Base-by-base conservation (phyloP, 2,888 invertebrate species). In the Lasioglossum villosulum region DNA sequence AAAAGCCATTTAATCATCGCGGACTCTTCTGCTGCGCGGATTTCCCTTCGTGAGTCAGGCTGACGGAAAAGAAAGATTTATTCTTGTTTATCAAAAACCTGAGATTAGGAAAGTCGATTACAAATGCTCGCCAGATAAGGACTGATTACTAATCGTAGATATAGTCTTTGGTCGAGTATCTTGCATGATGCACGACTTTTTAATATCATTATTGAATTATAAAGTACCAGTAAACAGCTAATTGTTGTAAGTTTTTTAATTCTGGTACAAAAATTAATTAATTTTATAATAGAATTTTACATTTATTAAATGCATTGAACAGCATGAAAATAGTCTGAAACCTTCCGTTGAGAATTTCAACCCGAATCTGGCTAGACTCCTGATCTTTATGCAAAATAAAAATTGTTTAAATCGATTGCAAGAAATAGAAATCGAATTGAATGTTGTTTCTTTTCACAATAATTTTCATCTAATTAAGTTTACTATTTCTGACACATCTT, bases 31-130 rank as follows among this genome's bases (percentile, higher is more conserved):
- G 10, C 34, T 39, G 19, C 56, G 19, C 34, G 23, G 42, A 42
- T 39, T 68, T 34, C 85, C 72, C 39, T 30, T n/a, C 70, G n/a
- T 34, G 84, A 84, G 30, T 68, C 68, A 59, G 39, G 30, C 16
- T 37, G 45, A 8, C 12, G 30, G 74, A 42, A 23, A 23, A 30
- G 1, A 30, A 19, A 30, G n/a, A 39, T 68, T 63, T 16, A 30
- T 42, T 66, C 30, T 23, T n/a, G 16, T 80, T 80, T 56, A 68
- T 75, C 80, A 14, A 39, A 3, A 34, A 16, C 2, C 66, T 12
- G 27, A n/a, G 37, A 14, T 79, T 85, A 75, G 75, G 79, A 76
- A 80, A 76, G 19, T 48, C 23, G n/a, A 19, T 42, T 19, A 63
- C 37, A n/a, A 75, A 34, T 52, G 56, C 16, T 8, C 12, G 30